Conservation (phyloP, 2,888 invertebrate species). For the Caenorhabditis sp. region DNA sequence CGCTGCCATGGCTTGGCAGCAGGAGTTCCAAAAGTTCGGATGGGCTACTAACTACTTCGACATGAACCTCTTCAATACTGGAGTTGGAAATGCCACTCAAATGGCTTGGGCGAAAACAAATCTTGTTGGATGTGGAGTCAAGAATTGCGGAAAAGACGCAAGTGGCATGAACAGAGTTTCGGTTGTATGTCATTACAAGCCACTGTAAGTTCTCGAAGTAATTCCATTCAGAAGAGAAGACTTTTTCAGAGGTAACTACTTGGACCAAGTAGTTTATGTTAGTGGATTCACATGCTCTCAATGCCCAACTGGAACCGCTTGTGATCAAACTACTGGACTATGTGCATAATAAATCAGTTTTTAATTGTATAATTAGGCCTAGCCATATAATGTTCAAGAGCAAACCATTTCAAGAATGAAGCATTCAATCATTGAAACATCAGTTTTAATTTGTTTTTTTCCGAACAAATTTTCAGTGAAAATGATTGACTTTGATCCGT, state of each 20-base stretch:
- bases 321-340: conserved; percentile 36
- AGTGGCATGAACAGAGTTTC: conserved; percentile 42
- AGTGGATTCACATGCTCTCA: conserved; percentile 44
- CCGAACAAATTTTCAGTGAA: too few species aligned
- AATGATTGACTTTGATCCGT: too few species aligned
- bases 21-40: conserved; percentile 65
- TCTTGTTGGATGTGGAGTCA: conserved; percentile 65
- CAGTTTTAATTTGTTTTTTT: too few species aligned
- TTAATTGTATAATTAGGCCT: conserved; percentile 8
- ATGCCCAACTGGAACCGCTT: conserved; percentile 53
- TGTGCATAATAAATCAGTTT: conserved; percentile 27
- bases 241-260: conserved; percentile 43
- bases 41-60: conserved; percentile 55
- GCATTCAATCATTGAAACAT: neutral
- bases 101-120: conserved; percentile 62
- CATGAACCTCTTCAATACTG: conserved; percentile 50
- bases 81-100: conserved; percentile 68
- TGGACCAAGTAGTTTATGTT: conserved; percentile 35
- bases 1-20: conserved; percentile 55
- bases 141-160: conserved; percentile 51
- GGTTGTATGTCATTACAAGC: conserved; percentile 66
- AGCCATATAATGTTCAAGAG: conserved; percentile 24
- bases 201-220: conserved; percentile 20
- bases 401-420: neutral
- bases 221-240: neutral